These are phyloP conservation scores for Zophobas atratus DNA, from an alignment of 1,140 invertebrate species.

Conservation along the genomic window DNA sequence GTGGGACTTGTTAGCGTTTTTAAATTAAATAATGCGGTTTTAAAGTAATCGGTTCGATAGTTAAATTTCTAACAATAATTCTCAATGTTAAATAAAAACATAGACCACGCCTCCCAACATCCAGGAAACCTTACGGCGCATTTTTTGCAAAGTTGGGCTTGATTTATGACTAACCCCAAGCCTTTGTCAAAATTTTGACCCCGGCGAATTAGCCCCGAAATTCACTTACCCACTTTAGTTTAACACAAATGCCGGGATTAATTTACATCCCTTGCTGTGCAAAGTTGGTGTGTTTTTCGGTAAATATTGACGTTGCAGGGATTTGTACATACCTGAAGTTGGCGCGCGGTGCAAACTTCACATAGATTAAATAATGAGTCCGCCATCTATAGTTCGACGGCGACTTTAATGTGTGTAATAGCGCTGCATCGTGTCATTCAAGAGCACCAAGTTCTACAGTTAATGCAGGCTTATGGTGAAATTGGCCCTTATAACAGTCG, in stretches of 20 bases:
- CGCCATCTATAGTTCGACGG: constrained; percentile 14
- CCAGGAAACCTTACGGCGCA: too few relatives aligned
- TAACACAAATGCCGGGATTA: neutral
- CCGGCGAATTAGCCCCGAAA: too few relatives aligned
- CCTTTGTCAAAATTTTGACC: too few relatives aligned
- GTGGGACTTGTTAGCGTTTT: too few relatives aligned
- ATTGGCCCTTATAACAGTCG: constrained; percentile 34
- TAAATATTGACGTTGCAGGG: constrained; percentile 6
- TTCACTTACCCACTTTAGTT: neutral
- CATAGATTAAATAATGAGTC: constrained; percentile 19
- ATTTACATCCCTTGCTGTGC: neutral
- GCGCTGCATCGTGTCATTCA: constrained; percentile 19
- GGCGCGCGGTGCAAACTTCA: neutral
- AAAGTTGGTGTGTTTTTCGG: neutral
- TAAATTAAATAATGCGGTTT: too few relatives aligned
- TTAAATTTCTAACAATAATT: too few relatives aligned
- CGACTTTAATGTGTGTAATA: constrained; percentile 31
- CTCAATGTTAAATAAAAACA: too few relatives aligned
- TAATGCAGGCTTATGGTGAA: constrained; percentile 32
- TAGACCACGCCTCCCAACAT: too few relatives aligned
- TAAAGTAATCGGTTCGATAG: too few relatives aligned
- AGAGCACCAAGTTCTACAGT: constrained; percentile 7
- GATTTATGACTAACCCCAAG: too few relatives aligned
- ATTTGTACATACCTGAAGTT: constrained; percentile 1
- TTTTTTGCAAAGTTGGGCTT: too few relatives aligned